A percentile compares a stretch with the other conserved stretches of the same genome.
phyloP scores from a whole-genome alignment of 1,140 invertebrate species.

The Tetramorium simillimum region DNA sequence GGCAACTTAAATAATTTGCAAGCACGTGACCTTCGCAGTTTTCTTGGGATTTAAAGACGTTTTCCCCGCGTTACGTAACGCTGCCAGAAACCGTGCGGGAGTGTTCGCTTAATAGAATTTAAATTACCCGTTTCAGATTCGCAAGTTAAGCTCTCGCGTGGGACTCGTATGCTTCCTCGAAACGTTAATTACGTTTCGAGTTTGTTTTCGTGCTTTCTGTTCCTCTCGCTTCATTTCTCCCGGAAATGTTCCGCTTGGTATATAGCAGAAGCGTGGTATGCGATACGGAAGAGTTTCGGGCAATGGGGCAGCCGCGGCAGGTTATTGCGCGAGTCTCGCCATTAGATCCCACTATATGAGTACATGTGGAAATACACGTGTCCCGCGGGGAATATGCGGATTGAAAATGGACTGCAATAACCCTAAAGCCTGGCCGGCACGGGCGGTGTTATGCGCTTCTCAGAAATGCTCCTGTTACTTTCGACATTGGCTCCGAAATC shows the following conservation, averaged over 20 bases:
- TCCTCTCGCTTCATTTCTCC: neutral
- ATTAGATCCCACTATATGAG: conserved; percentile 59
- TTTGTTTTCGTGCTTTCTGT: conserved; percentile 40
- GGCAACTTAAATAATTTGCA: conserved; percentile 48
- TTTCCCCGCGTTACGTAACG: neutral
- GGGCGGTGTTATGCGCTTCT: conserved; percentile 63
- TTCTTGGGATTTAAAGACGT: neutral
- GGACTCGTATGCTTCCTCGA: conserved; percentile 44
- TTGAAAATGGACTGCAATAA: conserved; percentile 72
- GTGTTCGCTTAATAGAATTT: conserved; percentile 52
- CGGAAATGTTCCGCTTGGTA: conserved; percentile 34
- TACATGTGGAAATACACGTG: conserved; percentile 41
- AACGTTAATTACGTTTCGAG: conserved; percentile 60
- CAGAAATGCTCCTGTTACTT: conserved; percentile 63
- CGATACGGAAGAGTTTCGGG: conserved; percentile 68
- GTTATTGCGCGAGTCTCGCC: conserved; percentile 67
- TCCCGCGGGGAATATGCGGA: conserved; percentile 45
- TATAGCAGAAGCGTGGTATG: conserved; percentile 40
- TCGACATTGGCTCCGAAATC: conserved; percentile 61
- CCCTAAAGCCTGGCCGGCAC: conserved; percentile 54
- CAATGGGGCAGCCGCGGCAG: conserved; percentile 18
- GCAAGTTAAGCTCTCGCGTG: conserved; percentile 48
- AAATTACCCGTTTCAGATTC: conserved; percentile 60
- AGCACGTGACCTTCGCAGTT: neutral
- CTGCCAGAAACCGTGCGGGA: neutral